A percentile compares a stretch with the other conserved stretches of the same genome.
These are phyloP conservation scores for Miltochrista miniata DNA, from an alignment of 2,888 invertebrate species.

Conservation along the genomic window DNA sequence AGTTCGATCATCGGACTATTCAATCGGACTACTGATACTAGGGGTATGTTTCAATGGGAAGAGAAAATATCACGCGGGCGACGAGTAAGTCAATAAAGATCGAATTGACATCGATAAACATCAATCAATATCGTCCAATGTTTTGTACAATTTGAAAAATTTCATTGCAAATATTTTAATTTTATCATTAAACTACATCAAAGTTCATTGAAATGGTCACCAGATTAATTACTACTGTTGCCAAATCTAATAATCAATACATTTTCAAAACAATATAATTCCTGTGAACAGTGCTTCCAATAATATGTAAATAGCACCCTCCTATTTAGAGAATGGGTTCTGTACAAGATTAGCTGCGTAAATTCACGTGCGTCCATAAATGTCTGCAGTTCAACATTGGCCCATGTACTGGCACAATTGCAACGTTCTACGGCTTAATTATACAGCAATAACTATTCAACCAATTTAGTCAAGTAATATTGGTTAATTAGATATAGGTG, in stretches of 20 bases:
- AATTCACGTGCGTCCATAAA: slow-evolving; percentile 6
- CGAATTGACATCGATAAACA: too few species aligned
- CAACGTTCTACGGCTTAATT: slow-evolving; percentile 7
- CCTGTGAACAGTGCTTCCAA: not conserved
- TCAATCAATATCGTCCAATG: too few species aligned
- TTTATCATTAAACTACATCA: too few species aligned
- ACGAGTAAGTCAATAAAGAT: too few species aligned
- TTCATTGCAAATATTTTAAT: too few species aligned
- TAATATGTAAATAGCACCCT: not conserved
- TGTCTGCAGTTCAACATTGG: slow-evolving; percentile 6
- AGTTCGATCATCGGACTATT: too few species aligned
- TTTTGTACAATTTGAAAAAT: too few species aligned
- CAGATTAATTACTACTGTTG: too few species aligned
- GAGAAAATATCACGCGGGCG: too few species aligned
- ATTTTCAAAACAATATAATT: not conserved
- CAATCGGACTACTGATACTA: too few species aligned
- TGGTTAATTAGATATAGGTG: not conserved
- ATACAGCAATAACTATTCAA: slow-evolving; percentile 8
- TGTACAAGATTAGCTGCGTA: slow-evolving; percentile 2
- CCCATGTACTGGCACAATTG: slow-evolving; percentile 1
- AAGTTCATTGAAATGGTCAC: too few species aligned
- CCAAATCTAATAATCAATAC: not conserved
- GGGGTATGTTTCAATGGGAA: too few species aligned
- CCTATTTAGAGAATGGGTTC: not conserved
- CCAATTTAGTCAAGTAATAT: slow-evolving; percentile 2